Evolutionary conservation across 2,113 vertebrate genomes (phyloP), one percentile per base, ranked within the genome.

Genomic region (Trachemys scripta): DNA sequence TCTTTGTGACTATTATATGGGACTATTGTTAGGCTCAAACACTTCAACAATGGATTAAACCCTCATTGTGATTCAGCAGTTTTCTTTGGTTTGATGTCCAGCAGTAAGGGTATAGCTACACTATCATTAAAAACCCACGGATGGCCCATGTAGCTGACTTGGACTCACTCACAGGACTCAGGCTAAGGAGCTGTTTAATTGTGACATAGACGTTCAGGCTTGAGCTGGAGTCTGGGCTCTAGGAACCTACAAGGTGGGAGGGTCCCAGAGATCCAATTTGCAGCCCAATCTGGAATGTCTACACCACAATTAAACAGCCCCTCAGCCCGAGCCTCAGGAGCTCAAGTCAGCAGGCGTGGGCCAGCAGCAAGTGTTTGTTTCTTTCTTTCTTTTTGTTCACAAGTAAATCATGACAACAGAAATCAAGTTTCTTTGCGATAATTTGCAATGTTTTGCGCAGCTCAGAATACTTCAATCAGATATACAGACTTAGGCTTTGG

Each of bases 391-490:
- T 50, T 56, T 50, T 24, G 57, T 50, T 93, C 89, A 72, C 84
- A 54, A 69, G 42, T 47, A 95, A 95, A 85, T 78, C 0, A 82
- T 80, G 65, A 87, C 45, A 84, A 80, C 22, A 76, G 42, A 54
- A 87, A 35, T 85, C 42, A 86, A 24, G 59, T 88, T 76, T 88
- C 78, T 72, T n/a, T 84, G 38, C n/a, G 88, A 76, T 76, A 90
- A 93, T 96, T 86, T 96, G 62, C 76, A 96, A 47, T 19, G 93
- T 42, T 94, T 90, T 88, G 29, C n/a, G 50, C 80, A 85, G 35
- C 20, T 85, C 65, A 94, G 87, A 92, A 94, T 79, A 80, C 17
- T 97, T 92, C 78, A 82, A 35, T 56, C 80, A 93, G 50, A 92
- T 59, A 96, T 93, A 92, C 81, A 91, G 89, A 95, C 8, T 45